Percentiles rank a stretch among this genome's conserved stretches.
phyloP scores from a whole-genome alignment of 2,797 vertebrate species.

The Alauda arvensis region DNA sequence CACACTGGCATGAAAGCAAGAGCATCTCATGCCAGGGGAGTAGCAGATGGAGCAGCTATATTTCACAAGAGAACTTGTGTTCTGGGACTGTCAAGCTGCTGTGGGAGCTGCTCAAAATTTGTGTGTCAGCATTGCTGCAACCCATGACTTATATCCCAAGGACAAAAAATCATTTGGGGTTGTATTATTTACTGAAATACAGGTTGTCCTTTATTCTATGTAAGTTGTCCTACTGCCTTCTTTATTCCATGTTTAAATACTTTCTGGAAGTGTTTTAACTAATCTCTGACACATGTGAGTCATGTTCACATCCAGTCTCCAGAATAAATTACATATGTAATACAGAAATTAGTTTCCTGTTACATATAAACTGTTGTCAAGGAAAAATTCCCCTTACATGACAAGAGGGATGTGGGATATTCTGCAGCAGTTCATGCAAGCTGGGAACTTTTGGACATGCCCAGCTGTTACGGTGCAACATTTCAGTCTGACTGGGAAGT shows the following conservation, averaged over 20 bases:
- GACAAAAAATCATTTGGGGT: not conserved
- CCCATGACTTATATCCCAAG: not conserved
- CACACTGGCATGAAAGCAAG: not conserved
- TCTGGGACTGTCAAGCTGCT: not conserved
- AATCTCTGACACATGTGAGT: not conserved
- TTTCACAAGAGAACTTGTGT: not conserved
- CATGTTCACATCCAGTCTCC: not conserved
- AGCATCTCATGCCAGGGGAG: not conserved
- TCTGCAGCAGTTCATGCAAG: not conserved
- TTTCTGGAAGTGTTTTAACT: not conserved
- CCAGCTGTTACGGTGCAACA: not conserved
- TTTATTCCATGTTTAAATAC: not conserved
- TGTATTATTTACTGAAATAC: not conserved
- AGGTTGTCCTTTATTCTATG: not conserved
- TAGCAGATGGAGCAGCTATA: constrained; percentile 11
- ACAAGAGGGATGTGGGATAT: not conserved
- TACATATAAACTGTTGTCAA: not conserved
- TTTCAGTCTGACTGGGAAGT: not conserved
- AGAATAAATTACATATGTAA: not conserved
- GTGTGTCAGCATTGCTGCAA: not conserved
- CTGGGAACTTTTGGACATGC: not conserved
- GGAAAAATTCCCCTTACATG: not conserved
- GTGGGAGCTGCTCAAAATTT: constrained; percentile 1
- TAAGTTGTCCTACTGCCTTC: not conserved
- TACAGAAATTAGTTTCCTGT: not conserved